Conservation (phyloP, 2,888 invertebrate genomes). For the Ganaspis brasiliensis region DNA sequence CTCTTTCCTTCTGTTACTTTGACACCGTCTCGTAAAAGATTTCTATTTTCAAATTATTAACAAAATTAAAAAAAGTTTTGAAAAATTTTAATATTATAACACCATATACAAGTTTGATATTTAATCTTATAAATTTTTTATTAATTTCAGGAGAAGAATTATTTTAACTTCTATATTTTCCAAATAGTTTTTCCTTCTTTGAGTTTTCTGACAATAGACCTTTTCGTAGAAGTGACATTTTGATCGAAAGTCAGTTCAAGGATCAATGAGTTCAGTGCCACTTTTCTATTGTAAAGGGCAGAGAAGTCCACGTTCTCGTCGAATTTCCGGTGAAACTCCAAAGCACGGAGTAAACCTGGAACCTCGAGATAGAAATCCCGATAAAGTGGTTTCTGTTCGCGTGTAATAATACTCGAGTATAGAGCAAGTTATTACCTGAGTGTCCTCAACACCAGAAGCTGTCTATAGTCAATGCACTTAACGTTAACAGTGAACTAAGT, state of each 20-base stretch:
- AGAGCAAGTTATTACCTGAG: conserved; percentile 60
- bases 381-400: conserved; percentile 55
- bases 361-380: conserved; percentile 29
- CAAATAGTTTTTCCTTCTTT: neutral
- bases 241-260: conserved; percentile 18
- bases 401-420: conserved; percentile 48
- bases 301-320: neutral
- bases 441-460: conserved; percentile 44
- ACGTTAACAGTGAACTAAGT: conserved; percentile 64
- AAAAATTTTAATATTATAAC: too few relatives aligned
- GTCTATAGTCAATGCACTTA: conserved; percentile 66
- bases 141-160: neutral
- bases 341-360: conserved; percentile 22
- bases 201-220: neutral
- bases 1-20: too few relatives aligned
- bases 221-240: conserved; percentile 12
- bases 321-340: conserved; percentile 6
- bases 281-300: conserved; percentile 21
- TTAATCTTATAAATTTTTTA: neutral
- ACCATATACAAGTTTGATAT: too few relatives aligned
- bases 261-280: conserved; percentile 22
- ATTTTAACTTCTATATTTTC: neutral
- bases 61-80: too few relatives aligned
- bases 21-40: too few relatives aligned
- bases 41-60: too few relatives aligned